Percentiles rank a stretch among this genome's conserved stretches.
phyloP scores from a whole-genome alignment of 2,113 vertebrate genomes.

The Microtus richardsoni region DNA sequence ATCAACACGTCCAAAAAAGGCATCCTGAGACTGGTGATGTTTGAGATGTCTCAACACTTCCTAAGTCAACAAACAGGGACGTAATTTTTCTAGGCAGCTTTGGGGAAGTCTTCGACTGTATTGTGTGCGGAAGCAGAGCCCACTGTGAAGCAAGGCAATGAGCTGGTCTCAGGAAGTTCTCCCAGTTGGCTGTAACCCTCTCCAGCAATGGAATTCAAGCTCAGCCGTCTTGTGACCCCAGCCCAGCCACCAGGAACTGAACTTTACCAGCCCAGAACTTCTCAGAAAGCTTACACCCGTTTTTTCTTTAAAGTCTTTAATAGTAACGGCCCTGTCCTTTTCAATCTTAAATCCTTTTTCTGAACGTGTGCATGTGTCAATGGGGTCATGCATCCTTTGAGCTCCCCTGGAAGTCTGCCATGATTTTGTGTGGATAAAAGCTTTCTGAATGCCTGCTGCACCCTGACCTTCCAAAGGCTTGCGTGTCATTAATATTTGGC shows the following conservation, averaged over 20 bases:
- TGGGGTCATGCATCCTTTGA: background rate
- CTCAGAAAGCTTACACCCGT: background rate
- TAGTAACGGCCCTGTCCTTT: background rate
- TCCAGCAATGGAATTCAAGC: background rate
- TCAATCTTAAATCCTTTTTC: background rate
- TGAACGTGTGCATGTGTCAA: background rate
- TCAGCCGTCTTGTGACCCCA: background rate
- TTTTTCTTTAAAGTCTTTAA: conserved; percentile 37
- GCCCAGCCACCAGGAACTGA: background rate
- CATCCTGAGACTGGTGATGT: background rate
- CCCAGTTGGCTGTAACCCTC: background rate
- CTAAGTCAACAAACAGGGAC: background rate
- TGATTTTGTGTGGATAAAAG: background rate
- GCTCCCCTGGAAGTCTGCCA: background rate
- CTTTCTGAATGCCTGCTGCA: background rate
- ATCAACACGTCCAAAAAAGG: background rate
- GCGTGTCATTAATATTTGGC: background rate
- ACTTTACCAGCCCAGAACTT: background rate
- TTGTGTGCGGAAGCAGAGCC: background rate
- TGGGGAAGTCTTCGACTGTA: background rate
- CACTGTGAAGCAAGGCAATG: background rate
- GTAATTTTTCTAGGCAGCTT: background rate
- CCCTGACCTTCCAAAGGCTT: conserved; percentile 19
- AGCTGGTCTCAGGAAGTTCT: background rate
- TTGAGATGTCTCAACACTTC: background rate